These are phyloP conservation scores for Halisarca cf. caerulea DNA, from an alignment of 37 sponge, comb jelly and placozoan species.

Conservation along the genomic window DNA sequence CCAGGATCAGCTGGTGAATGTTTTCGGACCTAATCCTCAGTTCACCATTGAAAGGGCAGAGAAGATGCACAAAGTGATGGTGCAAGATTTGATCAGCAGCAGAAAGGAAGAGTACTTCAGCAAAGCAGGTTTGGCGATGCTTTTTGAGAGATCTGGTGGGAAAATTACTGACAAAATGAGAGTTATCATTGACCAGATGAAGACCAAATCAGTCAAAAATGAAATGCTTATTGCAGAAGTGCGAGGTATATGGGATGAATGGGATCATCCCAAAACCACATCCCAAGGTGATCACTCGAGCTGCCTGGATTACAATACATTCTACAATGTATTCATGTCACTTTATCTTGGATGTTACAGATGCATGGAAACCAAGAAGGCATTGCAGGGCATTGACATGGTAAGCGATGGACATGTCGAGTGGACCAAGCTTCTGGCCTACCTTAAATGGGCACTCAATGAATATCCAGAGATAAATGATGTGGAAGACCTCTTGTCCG, in stretches of 20 bases:
- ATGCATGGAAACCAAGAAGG: neutral
- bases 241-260: slow-evolving; percentile 12
- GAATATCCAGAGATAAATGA: too few species aligned
- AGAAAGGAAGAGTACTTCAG: slow-evolving; percentile 55
- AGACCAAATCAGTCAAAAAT: neutral
- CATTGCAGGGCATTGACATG: neutral
- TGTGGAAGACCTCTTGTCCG: too few species aligned
- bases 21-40: slow-evolving; percentile 32
- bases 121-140: slow-evolving; percentile 40
- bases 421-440: slow-evolving; percentile 11
- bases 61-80: slow-evolving; percentile 32
- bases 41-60: slow-evolving; percentile 29
- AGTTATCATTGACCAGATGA: neutral
- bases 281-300: too few species aligned
- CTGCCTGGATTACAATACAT: too few species aligned
- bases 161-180: neutral
- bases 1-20: slow-evolving; percentile 1
- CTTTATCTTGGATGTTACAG: neutral
- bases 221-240: neutral
- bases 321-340: neutral
- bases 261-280: too few species aligned
- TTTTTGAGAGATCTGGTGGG: slow-evolving; percentile 49
- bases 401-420: slow-evolving; percentile 5
- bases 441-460: slow-evolving; percentile 23
- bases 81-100: slow-evolving; percentile 16